Base-by-base conservation (phyloP, 1,140 invertebrate genomes). In the Heliconius congener region DNA sequence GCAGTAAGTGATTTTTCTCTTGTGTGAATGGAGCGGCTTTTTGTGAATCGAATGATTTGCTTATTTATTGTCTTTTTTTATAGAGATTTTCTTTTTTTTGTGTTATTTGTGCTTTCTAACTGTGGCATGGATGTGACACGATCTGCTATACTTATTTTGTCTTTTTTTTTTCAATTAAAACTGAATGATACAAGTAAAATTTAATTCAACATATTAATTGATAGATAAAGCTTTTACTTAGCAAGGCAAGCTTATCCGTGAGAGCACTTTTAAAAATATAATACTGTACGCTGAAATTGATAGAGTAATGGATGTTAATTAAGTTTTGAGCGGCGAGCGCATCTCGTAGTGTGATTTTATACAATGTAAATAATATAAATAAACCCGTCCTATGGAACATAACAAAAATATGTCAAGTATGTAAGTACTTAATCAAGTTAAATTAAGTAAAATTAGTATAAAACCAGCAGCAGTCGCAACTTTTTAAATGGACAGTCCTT, bases 261-360 rank as follows among this genome's bases (percentile, higher is more conserved):
- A 57, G 55, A 57, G 55, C 55, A 57, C 19, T n/a, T 57, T 57
- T 3, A 57, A 57, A 23, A 57, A n/a, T 57, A n/a, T 55, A 9
- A 57, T 9, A 57, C 55, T 3, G 55, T 11, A 4, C 23, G 57
- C 23, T 27, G 13, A 66, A 66, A 27, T 66, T 27, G 57, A 66
- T 66, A 66, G n/a, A 66, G 23, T 27, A 66, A 66, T 66, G 57
- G 57, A 66, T n/a, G 57, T 66, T 66, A 66, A 66, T 66, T 66
- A 30, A 66, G 30, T 27, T 13, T 11, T 66, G 57, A 27, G 23
- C 23, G 23, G 11, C 57, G n/a, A 27, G 60, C 60, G 3, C 60
- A 30, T 66, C n/a, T 66, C 60, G 23, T 11, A 13, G 23, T 30
- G 60, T 23, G 50, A 57, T 30, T 27, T 66, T 30, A 30, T 66